Conservation (phyloP, 2,797 vertebrate genomes). For the Centroberyx gerrardi region DNA sequence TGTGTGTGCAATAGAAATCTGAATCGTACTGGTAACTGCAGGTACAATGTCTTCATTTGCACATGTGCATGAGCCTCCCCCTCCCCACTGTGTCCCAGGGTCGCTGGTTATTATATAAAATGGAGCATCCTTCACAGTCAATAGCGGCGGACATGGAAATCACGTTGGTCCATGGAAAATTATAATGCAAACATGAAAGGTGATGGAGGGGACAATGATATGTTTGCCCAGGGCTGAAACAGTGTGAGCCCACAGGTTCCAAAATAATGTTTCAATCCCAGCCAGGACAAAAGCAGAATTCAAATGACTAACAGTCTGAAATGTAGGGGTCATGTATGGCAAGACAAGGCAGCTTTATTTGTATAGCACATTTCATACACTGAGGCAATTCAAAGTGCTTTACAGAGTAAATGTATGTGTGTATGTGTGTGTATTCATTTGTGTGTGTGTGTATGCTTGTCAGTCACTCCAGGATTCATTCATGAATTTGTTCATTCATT, state of each 20-base stretch:
- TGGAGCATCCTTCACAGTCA: constrained; percentile 19
- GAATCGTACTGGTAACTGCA: constrained; percentile 42
- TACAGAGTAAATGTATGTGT: too few species aligned
- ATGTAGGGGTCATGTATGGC: background rate
- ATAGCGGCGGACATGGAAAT: background rate
- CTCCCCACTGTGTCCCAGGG: constrained; percentile 31
- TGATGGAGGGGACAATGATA: constrained; percentile 33
- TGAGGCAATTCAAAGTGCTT: too few species aligned
- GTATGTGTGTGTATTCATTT: too few species aligned
- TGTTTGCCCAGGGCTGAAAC: constrained; percentile 7
- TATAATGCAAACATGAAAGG: constrained; percentile 27
- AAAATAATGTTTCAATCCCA: background rate
- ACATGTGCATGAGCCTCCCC: constrained; percentile 46
- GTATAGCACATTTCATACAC: too few species aligned
- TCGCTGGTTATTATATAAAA: constrained; percentile 55
- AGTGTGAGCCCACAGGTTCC: background rate
- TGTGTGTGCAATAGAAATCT: constrained; percentile 13
- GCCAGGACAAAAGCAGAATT: background rate
- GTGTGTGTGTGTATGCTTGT: too few species aligned
- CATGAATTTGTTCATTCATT: too few species aligned
- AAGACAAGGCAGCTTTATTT: too few species aligned
- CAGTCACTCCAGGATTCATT: too few species aligned
- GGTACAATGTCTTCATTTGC: constrained; percentile 53
- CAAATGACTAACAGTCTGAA: constrained; percentile 25
- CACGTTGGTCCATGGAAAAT: constrained; percentile 40